phyloP scores from a whole-genome alignment of 2,888 invertebrate species.

The Celastrina argiolus region DNA sequence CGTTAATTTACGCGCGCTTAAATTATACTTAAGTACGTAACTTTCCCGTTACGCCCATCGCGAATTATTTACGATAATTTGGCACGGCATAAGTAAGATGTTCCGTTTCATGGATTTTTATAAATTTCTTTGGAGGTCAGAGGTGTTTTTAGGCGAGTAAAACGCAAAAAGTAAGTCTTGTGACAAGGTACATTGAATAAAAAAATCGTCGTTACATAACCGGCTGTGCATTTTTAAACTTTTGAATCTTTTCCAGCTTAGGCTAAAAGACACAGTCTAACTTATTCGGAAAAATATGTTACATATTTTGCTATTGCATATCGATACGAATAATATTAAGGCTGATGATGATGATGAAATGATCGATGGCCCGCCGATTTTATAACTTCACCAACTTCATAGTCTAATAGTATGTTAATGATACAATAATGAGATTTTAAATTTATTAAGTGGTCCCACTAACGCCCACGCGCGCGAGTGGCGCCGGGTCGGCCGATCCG shows the following conservation, averaged over 20 bases:
- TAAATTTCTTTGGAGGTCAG: not conserved
- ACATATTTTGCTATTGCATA: not conserved
- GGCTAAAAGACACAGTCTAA: not conserved
- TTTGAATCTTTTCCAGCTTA: not conserved
- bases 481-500: conserved; percentile 17
- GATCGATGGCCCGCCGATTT: conserved; percentile 4
- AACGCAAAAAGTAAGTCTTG: not conserved
- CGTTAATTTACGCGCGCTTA: conserved; percentile 28
- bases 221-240: not conserved
- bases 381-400: conserved; percentile 8
- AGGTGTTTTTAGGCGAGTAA: not conserved
- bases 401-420: conserved; percentile 20
- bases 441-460: conserved; percentile 8
- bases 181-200: not conserved
- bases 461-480: conserved; percentile 7
- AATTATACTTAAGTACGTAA: conserved; percentile 36
- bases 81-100: conserved; percentile 30
- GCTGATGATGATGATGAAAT: not conserved
- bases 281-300: not conserved
- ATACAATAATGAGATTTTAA: conserved; percentile 15
- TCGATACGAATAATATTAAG: not conserved
- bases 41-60: conserved; percentile 34
- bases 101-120: conserved; percentile 14
- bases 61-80: conserved; percentile 38
- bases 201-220: too few species aligned